Percentiles rank a stretch among this genome's conserved stretches.
These are phyloP conservation scores for Agrilus planipennis DNA, from an alignment of 1,140 invertebrate genomes.

Conservation along the genomic window DNA sequence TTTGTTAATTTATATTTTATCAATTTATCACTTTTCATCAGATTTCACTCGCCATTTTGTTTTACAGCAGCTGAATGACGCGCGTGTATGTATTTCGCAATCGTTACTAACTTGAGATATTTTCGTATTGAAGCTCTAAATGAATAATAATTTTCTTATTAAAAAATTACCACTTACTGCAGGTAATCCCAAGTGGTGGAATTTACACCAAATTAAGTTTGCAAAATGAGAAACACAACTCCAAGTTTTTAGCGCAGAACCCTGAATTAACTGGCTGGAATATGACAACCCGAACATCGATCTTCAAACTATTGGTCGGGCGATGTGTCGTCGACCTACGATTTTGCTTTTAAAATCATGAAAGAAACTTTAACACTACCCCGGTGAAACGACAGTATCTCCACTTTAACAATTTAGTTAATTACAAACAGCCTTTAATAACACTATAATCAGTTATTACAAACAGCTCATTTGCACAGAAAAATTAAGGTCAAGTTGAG, in stretches of 20 bases:
- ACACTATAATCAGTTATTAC: no score
- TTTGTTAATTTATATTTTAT: background rate
- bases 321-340: conserved; percentile 15
- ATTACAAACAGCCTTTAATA: no score
- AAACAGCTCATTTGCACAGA: no score
- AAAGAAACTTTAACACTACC: conserved; percentile 18
- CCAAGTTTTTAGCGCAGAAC: conserved; percentile 47
- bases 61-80: background rate
- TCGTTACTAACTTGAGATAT: background rate
- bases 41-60: background rate
- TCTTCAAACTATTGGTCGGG: conserved; percentile 38
- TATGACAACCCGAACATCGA: conserved; percentile 49
- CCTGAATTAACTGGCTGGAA: conserved; percentile 44
- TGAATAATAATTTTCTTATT: background rate
- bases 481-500: no score
- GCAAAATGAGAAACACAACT: conserved; percentile 44
- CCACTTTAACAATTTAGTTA: no score
- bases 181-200: conserved; percentile 39
- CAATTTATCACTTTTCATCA: background rate
- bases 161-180: conserved; percentile 37
- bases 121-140: background rate
- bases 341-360: conserved; percentile 20
- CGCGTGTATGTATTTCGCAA: background rate
- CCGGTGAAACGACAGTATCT: background rate
- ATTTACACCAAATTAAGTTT: conserved; percentile 43